These are phyloP conservation scores for Spondyliosoma cantharus DNA, from an alignment of 2,797 vertebrate species.

Conservation along the genomic window DNA sequence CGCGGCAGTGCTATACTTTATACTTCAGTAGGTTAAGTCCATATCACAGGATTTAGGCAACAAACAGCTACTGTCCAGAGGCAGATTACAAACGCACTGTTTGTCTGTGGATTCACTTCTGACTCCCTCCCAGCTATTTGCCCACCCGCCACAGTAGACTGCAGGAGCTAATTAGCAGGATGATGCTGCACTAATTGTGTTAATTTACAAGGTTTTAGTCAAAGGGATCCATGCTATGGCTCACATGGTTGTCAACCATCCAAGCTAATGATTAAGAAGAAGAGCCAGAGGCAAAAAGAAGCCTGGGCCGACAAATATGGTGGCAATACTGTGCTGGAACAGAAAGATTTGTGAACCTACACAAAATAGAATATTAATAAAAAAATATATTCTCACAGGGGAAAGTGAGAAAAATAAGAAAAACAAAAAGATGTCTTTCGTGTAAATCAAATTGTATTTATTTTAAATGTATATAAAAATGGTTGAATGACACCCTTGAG, in stretches of 20 bases:
- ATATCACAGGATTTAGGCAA: constrained; percentile 70
- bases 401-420: constrained; percentile 1
- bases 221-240: constrained; percentile 93
- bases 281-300: constrained; percentile 89
- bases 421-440: constrained; percentile 4
- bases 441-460: constrained; percentile 15
- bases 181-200: constrained; percentile 99
- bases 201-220: constrained; percentile 99
- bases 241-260: constrained; percentile 93
- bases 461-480: constrained; percentile 24
- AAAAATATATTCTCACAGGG: neutral
- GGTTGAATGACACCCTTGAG: constrained; percentile 32
- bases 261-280: constrained; percentile 91
- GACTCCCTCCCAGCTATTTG: constrained; percentile 89
- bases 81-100: constrained; percentile 79
- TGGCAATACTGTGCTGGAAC: constrained; percentile 54
- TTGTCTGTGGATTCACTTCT: constrained; percentile 89
- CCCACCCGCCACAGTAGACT: constrained; percentile 91
- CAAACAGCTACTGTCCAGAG: constrained; percentile 69
- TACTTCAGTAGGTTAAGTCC: constrained; percentile 59
- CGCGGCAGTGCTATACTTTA: constrained; percentile 25
- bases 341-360: constrained; percentile 46
- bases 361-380: constrained; percentile 35
- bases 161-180: constrained; percentile 96
- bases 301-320: constrained; percentile 66